Conservation (phyloP, 2,888 invertebrate species). For the Chydorus sphaericus region DNA sequence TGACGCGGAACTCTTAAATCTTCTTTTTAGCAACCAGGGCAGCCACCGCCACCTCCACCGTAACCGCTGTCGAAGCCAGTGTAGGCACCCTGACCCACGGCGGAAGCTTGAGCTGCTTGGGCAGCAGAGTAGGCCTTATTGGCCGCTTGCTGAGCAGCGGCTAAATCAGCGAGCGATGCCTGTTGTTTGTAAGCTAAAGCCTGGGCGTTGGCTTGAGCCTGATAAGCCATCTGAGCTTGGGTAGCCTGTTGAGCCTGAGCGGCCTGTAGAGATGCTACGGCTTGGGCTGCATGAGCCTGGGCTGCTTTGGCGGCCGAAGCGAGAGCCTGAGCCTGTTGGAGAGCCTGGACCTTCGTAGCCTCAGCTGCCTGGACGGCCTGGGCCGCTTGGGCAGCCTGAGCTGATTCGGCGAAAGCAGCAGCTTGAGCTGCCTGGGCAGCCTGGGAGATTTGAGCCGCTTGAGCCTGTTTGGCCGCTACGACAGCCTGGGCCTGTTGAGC, state of each 20-base stretch:
- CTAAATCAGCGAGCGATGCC: conserved; percentile 20
- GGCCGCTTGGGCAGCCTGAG: conserved; percentile 15
- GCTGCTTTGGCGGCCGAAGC: conserved; percentile 20
- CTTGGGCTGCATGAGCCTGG: conserved; percentile 20
- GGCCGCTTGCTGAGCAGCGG: conserved; percentile 20
- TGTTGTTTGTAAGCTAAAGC: conserved; percentile 22
- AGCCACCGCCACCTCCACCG: not conserved
- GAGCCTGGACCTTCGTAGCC: conserved; percentile 21
- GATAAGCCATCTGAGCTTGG: conserved; percentile 20
- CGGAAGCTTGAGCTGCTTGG: conserved; percentile 20
- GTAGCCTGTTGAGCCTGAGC: conserved; percentile 14
- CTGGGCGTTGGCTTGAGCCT: conserved; percentile 22
- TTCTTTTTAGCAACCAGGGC: not conserved
- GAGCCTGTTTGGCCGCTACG: conserved; percentile 18
- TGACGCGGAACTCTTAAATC: too few relatives aligned
- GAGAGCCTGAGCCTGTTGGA: conserved; percentile 21
- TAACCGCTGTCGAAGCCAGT: conserved; percentile 7
- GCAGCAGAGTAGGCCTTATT: conserved; percentile 20
- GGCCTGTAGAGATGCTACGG: conserved; percentile 21
- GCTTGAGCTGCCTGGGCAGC: conserved; percentile 18
- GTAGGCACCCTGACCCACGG: conserved; percentile 19
- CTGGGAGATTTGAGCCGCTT: conserved; percentile 19
- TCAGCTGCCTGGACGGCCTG: conserved; percentile 19
- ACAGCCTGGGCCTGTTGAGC: conserved; percentile 19
- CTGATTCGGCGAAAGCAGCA: conserved; percentile 14